Evolutionary conservation across 2,113 vertebrate genomes (phyloP).

Genomic region (Meles meles): DNA sequence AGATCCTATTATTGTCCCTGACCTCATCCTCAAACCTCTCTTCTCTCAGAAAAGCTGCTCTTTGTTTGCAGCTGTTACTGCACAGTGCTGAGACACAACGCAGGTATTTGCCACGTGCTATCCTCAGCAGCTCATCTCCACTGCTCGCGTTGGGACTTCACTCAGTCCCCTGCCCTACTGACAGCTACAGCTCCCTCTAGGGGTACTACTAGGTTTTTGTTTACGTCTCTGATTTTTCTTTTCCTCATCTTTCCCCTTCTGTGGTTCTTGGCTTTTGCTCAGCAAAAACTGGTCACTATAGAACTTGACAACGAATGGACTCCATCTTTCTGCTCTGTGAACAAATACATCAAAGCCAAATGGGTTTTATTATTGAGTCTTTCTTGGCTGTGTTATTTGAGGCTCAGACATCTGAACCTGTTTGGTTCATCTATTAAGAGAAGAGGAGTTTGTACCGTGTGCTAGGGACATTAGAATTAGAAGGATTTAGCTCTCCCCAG

Average conservation of each 20-base stretch:
- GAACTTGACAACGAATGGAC: background rate
- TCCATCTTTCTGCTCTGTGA: background rate
- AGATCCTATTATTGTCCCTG: background rate
- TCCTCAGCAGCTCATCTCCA: background rate
- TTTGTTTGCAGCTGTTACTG: background rate
- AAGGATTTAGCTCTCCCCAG: background rate
- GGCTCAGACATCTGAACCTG: background rate
- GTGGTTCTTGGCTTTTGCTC: background rate
- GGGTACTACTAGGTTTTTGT: background rate
- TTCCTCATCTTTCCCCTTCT: background rate
- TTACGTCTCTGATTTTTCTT: background rate
- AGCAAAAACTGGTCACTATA: background rate
- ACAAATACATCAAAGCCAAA: background rate
- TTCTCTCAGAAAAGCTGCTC: background rate
- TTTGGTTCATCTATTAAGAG: accelerated
- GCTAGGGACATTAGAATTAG: background rate
- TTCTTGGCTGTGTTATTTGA: background rate
- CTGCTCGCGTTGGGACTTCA: background rate
- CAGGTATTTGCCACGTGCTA: accelerated
- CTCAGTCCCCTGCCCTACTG: background rate
- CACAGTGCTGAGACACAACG: accelerated
- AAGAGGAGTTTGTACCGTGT: background rate
- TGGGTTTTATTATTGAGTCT: background rate
- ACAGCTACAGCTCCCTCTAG: background rate
- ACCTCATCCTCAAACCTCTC: background rate